These are phyloP conservation scores for Pseudochromis fuscus DNA, from an alignment of 2,797 vertebrate genomes.

Conservation along the genomic window DNA sequence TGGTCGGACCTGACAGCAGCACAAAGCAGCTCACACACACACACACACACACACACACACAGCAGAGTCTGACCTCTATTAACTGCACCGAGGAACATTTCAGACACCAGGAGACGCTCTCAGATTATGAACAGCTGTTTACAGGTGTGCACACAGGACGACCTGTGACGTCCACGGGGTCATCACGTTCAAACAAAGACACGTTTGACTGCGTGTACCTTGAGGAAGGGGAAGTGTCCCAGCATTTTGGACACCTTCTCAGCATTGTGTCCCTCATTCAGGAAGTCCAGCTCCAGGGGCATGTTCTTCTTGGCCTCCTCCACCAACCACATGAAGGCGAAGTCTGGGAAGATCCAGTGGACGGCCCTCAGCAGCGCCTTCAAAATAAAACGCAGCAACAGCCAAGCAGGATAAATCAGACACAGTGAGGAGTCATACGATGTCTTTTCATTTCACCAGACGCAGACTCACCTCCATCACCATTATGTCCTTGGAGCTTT, in stretches of 20 bases:
- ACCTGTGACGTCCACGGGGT: not conserved
- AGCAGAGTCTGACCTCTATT: slow-evolving; percentile 43
- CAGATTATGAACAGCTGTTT: slow-evolving; percentile 22
- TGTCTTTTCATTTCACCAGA: not conserved
- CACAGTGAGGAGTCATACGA: no score
- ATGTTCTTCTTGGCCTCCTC: slow-evolving; percentile 98
- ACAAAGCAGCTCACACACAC: slow-evolving; percentile 30
- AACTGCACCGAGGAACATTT: slow-evolving; percentile 20
- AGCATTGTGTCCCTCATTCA: slow-evolving; percentile 94
- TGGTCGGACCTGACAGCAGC: slow-evolving; percentile 23
- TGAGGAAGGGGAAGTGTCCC: slow-evolving; percentile 90
- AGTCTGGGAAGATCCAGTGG: slow-evolving; percentile 95
- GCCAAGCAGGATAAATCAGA: not conserved
- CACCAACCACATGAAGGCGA: slow-evolving; percentile 97
- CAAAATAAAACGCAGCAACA: slow-evolving; percentile 16
- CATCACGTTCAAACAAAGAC: not conserved
- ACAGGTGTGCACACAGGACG: not conserved
- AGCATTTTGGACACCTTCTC: slow-evolving; percentile 92
- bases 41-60: no score
- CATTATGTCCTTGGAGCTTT: slow-evolving; percentile 93
- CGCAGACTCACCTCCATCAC: slow-evolving; percentile 92
- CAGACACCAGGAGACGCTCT: not conserved
- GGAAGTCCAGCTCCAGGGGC: slow-evolving; percentile 95
- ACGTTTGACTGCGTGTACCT: slow-evolving; percentile 80
- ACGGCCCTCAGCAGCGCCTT: slow-evolving; percentile 90